These are phyloP conservation scores for Mastomys coucha DNA, from an alignment of 2,113 vertebrate species.

Conservation along the genomic window DNA sequence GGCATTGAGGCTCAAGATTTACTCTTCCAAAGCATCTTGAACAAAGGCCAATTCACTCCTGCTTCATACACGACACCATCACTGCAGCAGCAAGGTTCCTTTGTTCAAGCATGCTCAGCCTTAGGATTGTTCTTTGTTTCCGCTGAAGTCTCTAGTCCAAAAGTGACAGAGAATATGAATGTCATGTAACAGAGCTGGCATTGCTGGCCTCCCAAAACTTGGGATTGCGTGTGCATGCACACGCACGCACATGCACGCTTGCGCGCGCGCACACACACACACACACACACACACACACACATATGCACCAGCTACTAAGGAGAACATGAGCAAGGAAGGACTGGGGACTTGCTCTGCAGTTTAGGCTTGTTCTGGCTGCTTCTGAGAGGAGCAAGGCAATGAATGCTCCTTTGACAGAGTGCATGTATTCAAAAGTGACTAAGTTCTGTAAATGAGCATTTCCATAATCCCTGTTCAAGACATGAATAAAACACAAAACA, in stretches of 20 bases:
- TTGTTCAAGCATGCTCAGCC: neutral
- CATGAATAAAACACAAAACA: neutral
- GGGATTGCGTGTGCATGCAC: neutral
- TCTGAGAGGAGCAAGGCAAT: neutral
- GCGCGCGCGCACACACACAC: neutral
- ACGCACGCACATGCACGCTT: too few relatives aligned
- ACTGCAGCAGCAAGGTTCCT: neutral
- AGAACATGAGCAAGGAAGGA: neutral
- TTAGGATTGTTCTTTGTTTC: neutral
- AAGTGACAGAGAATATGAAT: neutral
- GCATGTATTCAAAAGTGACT: neutral
- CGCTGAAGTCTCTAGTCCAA: neutral
- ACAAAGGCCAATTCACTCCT: neutral
- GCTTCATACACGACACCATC: neutral
- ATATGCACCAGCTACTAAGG: neutral
- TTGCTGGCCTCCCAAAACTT: neutral
- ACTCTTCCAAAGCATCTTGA: neutral
- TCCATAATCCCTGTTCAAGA: neutral
- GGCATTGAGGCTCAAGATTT: neutral
- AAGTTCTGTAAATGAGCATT: neutral
- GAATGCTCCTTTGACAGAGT: neutral
- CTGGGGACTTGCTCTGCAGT: neutral
- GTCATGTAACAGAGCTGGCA: neutral
- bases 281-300: too few relatives aligned
- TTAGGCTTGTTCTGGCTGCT: neutral